Evolutionary conservation across 2,888 invertebrate species (phyloP), one percentile per base, ranked within the genome.

Genomic region (Dryococelus australis): DNA sequence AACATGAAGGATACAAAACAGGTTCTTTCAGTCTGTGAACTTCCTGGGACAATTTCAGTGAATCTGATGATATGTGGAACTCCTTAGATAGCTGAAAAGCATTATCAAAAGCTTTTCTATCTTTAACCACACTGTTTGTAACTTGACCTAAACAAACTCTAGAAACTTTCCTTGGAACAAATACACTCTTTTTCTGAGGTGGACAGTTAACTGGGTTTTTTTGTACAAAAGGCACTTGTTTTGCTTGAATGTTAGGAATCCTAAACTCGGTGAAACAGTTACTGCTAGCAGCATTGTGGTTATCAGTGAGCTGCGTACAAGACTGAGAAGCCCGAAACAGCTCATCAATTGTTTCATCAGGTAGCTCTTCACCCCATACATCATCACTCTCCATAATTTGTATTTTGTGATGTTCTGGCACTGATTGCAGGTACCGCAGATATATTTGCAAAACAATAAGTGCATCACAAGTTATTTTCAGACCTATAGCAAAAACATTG

Each of bases 321-420:
- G 43, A 43, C 83, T 83, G 83, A 13, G 83, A 83, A 1, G 83
- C 83, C 26, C 43, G 83, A 43, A 83, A 83, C 20, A 83, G 83
- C 35, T 83, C 83, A 20, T 83, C 83, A 28, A 83, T 83, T 28
- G 83, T 43, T 83, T 83, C 83, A 43, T 83, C 83, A 16, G 83
- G 43, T 5, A 83, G 28, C 28, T 83, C 83, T 83, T 83, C 83
- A 12, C 83, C 83, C 83, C 83, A 83, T 20, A 83, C 20, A 43
- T 83, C 83, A 43, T 83, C 83, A 80, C 24, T 80, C 83, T 65
- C 65, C 65, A 65, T 65, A 9, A 10, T n/a, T 65, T 65, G 20
- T n/a, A 16, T 65, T 65, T 10, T n/a, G 8, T 65, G n/a, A 20
- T 8, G n/a, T 20, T 65, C 20, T 24, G 16, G 16, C 1, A 16